Base-by-base conservation (phyloP, 2,888 invertebrate genomes). In the Drosophila macrothrix region DNA sequence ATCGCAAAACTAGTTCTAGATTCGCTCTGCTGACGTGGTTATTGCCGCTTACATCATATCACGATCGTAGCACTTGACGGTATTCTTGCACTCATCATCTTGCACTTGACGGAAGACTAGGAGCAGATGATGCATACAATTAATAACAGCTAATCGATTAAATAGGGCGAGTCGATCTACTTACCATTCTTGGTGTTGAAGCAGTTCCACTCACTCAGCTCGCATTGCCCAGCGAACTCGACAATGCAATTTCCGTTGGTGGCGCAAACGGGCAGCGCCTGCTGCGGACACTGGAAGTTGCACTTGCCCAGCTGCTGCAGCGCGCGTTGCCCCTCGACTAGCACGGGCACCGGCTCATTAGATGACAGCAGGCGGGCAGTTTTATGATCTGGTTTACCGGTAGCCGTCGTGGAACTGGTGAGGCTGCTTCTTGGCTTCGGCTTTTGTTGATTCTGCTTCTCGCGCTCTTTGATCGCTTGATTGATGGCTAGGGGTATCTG, bases 101-200 rank as follows among this genome's bases (percentile, higher is more conserved):
- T 82, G 78, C 16, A 85, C 90, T 69, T 90, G 90, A 29, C 33
- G 68, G 65, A 87, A 89, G 10, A 79, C 89, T 89, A 9, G 7
- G 28, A 6, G 9, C 1, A 22, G 41, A 25, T 9, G 31, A 28
- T 22, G 5, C n/a, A 41, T 3, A 19, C n/a, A 52, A 66, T 62
- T 53, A 41, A 19, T 16, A 28, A 37, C 6, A n/a, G n/a, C 9
- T 14, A 22, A 55, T 7, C 19, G 12, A 19, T 14, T 16, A 12
- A 2, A 28, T 9, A n/a, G 1, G 12, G 14, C 9, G 2, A 2
- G 0, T 1, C 2, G 16, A 25, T 9, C 4, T 9, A 52, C 83
- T 80, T 52, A 89, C 89, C 77, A 35, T 90, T 88, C 52, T 84
- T 81, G 62, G 88, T 85, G 54, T 90, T 87, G 64, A 90, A 78